These are phyloP conservation scores for Sebastes iracundus DNA, from an alignment of 2,797 vertebrate genomes.

Conservation along the genomic window DNA sequence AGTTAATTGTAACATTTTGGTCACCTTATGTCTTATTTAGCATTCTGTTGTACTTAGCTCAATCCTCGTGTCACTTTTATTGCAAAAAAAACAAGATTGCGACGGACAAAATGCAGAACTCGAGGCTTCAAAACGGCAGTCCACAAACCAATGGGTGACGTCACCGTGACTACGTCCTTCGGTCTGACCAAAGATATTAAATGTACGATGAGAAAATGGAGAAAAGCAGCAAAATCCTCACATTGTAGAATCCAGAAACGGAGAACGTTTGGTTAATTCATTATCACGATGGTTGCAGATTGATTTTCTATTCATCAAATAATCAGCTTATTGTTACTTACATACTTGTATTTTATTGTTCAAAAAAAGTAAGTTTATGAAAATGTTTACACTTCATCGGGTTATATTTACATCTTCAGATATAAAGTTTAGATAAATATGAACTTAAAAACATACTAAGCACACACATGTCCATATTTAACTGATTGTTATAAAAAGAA, in stretches of 20 bases:
- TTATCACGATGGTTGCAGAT: neutral
- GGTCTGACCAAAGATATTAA: neutral
- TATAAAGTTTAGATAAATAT: neutral
- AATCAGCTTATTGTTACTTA: neutral
- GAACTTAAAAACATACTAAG: neutral
- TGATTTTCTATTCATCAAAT: neutral
- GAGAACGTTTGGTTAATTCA: neutral
- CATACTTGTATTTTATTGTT: neutral
- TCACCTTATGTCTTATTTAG: too few relatives aligned
- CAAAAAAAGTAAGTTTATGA: neutral
- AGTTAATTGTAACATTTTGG: too few relatives aligned
- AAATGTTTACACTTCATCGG: neutral
- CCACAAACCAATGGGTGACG: too few relatives aligned
- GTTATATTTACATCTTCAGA: neutral
- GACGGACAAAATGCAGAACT: too few relatives aligned
- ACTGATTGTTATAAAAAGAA: neutral
- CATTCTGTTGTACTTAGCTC: too few relatives aligned
- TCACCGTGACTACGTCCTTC: too few relatives aligned
- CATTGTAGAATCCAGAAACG: neutral
- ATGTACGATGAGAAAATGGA: neutral
- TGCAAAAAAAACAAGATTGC: too few relatives aligned
- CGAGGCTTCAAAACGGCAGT: too few relatives aligned
- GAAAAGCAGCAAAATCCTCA: neutral
- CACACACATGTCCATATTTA: neutral
- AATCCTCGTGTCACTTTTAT: too few relatives aligned